Base-by-base conservation (phyloP, 2,888 invertebrate species). In the Drosophila lacicola region DNA sequence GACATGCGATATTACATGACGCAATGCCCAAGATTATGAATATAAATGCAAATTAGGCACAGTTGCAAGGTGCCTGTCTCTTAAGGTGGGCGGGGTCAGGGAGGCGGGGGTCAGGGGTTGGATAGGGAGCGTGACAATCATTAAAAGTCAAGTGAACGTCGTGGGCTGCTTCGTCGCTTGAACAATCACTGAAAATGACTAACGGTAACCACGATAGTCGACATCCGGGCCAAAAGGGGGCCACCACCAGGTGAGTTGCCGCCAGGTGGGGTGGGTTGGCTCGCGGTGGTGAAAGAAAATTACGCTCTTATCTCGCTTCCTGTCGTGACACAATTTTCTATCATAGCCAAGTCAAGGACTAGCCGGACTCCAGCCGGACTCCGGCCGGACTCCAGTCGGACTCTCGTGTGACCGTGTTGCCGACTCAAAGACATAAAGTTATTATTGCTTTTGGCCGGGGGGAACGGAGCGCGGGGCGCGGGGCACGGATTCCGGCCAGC, bases 301-400 rank as follows among this genome's bases (percentile, higher is more conserved):
- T 92, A 92, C 91, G 90, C 88, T 91, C 92, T 92, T 92, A 92
- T 92, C 92, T 92, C 81, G 91, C 86, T 92, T 92, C 92, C 92
- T 92, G 92, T 92, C 92, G 92, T 92, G 92, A 90, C 90, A 91
- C 89, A 92, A 90, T 91, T 91, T 92, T 91, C 90, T 91, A 91
- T 92, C 90, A 91, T 90, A 89, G 80, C 60, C 55, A 54, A 74
- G 71, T 68, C 69, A 70, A 82, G 70, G 77, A 56, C 57, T 73
- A 53, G 29, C 2, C 2, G 29, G 2, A 29, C 21, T 21, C 21
- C 1, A 21, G 21, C 4, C 21, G 21, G 5, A 21, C 21, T 21
- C 21, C 21, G 5, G 21, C 5, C n/a, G n/a, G n/a, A n/a, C n/a
- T n/a, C n/a, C n/a, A n/a, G n/a, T n/a, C 21, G 21, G 21, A 21